Percentiles rank a stretch among this genome's conserved stretches.
These are phyloP conservation scores for Egretta garzetta DNA, from an alignment of 2,113 vertebrate species.

Conservation along the genomic window DNA sequence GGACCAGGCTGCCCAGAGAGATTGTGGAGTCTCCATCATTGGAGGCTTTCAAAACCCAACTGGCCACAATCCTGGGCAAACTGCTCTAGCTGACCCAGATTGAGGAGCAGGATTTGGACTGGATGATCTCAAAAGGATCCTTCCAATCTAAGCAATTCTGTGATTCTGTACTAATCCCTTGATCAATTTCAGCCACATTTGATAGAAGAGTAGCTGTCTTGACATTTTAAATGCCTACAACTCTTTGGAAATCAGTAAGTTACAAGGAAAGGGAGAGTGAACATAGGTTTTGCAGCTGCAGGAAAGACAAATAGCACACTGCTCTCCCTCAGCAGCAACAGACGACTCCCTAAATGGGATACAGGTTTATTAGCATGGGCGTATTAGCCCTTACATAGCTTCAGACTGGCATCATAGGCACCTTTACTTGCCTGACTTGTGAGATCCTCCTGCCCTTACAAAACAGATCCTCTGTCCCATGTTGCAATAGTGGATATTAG, in stretches of 20 bases:
- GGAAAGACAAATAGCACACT: not conserved
- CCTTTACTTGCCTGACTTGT: not conserved
- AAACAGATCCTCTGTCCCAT: not conserved
- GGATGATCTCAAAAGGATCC: not conserved
- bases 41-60: not conserved
- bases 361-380: not conserved
- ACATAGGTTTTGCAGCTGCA: not conserved
- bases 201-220: not conserved
- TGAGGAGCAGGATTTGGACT: not conserved
- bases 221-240: not conserved
- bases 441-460: not conserved
- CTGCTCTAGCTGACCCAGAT: not conserved
- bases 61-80: not conserved
- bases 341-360: not conserved
- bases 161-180: not conserved
- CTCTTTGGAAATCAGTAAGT: not conserved
- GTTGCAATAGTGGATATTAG: not conserved
- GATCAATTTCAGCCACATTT: not conserved
- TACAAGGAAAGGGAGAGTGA: not conserved
- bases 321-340: not conserved
- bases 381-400: not conserved
- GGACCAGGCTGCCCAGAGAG: not conserved
- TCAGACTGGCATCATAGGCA: not conserved
- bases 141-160: not conserved
- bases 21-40: not conserved